Percentiles rank a stretch among this genome's conserved stretches.
These are phyloP conservation scores for Ailuropoda melanoleuca DNA, from an alignment of 2,113 vertebrate genomes.

Conservation along the genomic window DNA sequence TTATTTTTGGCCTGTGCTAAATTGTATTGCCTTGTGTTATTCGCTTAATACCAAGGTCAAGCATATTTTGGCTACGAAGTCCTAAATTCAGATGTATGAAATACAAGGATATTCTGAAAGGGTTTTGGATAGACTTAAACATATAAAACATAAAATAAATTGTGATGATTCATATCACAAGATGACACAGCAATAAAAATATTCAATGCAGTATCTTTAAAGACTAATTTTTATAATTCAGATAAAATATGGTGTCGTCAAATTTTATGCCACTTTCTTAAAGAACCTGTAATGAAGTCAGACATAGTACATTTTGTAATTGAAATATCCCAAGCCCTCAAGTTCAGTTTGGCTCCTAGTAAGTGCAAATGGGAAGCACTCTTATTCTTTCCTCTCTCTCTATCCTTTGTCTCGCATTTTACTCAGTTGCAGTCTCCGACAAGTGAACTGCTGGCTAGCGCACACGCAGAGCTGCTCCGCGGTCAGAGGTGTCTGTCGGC, in stretches of 20 bases:
- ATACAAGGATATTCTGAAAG: not conserved
- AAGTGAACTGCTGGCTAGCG: not conserved
- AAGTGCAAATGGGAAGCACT: not conserved
- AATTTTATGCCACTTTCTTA: not conserved
- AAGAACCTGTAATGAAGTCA: not conserved
- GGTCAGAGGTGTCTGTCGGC: not conserved
- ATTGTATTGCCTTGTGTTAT: not conserved
- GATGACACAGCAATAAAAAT: not conserved
- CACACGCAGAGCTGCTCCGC: not conserved
- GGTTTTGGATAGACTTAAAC: not conserved
- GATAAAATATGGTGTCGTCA: not conserved
- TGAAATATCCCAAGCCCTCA: not conserved
- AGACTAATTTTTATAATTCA: not conserved
- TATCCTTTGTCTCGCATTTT: not conserved
- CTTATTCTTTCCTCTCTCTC: not conserved
- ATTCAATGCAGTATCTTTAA: not conserved
- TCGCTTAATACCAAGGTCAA: not conserved
- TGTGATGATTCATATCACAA: not conserved
- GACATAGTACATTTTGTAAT: not conserved
- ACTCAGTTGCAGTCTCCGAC: not conserved
- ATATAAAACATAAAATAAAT: not conserved
- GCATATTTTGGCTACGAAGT: not conserved
- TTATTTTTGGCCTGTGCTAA: not conserved
- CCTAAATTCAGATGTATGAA: not conserved
- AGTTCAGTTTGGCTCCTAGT: not conserved